Percentiles rank a stretch among this genome's conserved stretches.
These are phyloP conservation scores for Ctenopoma multispine DNA, from an alignment of 2,797 vertebrate species.

Conservation along the genomic window DNA sequence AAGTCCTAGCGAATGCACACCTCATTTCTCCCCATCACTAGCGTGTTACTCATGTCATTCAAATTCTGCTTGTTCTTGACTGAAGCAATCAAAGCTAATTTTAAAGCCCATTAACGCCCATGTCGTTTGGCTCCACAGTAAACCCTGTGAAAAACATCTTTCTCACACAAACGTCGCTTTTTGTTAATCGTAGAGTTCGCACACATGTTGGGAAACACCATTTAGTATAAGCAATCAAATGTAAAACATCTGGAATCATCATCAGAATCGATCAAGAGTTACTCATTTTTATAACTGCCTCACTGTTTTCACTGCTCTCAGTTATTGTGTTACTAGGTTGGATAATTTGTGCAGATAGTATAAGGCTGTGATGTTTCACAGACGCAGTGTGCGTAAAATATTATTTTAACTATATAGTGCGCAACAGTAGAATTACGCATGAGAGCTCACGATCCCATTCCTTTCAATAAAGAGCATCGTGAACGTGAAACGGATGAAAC, in stretches of 20 bases:
- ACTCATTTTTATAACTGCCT: background rate
- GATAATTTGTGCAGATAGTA: background rate
- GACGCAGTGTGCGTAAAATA: conserved; percentile 4
- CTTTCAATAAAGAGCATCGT: background rate
- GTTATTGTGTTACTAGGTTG: background rate
- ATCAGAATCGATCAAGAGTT: background rate
- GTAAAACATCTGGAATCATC: background rate
- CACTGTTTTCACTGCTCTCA: background rate
- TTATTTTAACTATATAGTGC: background rate
- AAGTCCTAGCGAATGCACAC: background rate
- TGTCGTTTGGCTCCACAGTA: background rate
- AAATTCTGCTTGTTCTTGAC: background rate
- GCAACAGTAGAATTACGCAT: background rate
- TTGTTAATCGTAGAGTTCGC: background rate
- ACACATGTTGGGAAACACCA: background rate
- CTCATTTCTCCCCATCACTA: fast-evolving
- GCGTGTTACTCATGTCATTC: background rate
- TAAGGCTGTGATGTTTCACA: background rate
- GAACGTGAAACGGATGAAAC: background rate
- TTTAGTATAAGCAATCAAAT: background rate
- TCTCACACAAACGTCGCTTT: background rate
- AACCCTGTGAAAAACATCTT: background rate
- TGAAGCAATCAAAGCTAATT: background rate
- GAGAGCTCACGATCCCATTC: background rate
- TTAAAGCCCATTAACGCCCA: background rate